phyloP scores from a whole-genome alignment of 2,888 invertebrate species.

The Andrena hattorfiana region DNA sequence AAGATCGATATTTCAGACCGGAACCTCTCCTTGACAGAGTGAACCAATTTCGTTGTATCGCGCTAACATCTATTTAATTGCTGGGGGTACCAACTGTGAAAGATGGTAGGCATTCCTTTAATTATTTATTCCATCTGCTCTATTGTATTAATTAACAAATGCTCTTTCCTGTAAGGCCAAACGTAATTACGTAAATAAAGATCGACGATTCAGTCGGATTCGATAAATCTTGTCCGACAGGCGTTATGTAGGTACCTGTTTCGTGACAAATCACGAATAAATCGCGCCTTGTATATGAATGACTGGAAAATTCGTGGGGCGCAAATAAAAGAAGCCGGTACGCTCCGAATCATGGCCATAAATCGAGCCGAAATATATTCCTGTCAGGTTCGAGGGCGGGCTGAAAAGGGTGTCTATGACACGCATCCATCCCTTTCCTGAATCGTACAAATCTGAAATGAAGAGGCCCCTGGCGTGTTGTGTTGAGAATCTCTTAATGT shows the following conservation, averaged over 20 bases:
- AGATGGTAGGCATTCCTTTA: too few relatives aligned
- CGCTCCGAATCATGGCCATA: background rate
- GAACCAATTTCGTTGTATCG: too few relatives aligned
- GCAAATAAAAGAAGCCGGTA: too few relatives aligned
- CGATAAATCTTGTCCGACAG: too few relatives aligned
- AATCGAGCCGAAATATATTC: constrained; percentile 6
- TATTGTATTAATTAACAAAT: too few relatives aligned
- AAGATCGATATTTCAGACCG: too few relatives aligned
- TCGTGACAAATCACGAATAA: background rate
- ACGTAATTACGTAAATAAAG: background rate
- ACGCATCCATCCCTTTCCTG: background rate
- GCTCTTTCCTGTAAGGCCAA: too few relatives aligned
- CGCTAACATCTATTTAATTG: too few relatives aligned
- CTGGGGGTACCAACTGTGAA: too few relatives aligned
- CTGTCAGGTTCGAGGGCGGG: background rate
- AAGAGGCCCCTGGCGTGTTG: background rate
- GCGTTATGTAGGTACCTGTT: background rate
- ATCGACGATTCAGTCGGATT: background rate
- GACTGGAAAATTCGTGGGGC: background rate
- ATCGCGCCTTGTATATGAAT: background rate
- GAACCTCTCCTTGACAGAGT: too few relatives aligned
- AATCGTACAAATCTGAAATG: constrained; percentile 17
- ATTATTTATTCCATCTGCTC: too few relatives aligned
- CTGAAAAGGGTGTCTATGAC: background rate
- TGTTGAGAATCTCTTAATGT: background rate